Evolutionary conservation across 2,113 vertebrate species (phyloP).

Genomic region (Nothoprocta perdicaria): DNA sequence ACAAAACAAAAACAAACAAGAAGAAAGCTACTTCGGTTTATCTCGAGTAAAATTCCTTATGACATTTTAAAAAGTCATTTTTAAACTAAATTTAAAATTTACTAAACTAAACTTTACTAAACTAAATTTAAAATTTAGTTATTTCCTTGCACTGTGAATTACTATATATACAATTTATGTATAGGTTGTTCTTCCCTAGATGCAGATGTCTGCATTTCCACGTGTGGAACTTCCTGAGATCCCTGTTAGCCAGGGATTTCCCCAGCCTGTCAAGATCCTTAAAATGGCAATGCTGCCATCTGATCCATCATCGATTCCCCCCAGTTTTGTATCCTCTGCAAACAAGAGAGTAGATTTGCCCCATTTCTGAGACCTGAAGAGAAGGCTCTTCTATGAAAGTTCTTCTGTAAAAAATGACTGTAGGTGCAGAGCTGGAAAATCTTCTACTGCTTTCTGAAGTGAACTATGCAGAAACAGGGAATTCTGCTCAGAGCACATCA

Average conservation of each 20-base stretch:
- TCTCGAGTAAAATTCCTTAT: neutral
- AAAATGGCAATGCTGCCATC: neutral
- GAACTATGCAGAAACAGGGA: neutral
- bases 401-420: no score
- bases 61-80: no score
- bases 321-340: neutral
- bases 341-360: accelerated
- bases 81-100: no score
- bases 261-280: neutral
- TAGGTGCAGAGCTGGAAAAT: neutral
- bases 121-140: no score
- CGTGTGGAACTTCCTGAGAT: neutral
- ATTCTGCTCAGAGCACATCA: neutral
- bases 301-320: accelerated
- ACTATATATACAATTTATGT: neutral
- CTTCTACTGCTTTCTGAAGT: neutral
- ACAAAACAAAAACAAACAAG: no score
- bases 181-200: neutral
- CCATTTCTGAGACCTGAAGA: neutral
- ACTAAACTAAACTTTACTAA: no score
- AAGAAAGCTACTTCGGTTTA: neutral
- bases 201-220: neutral
- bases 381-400: neutral
- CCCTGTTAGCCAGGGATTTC: neutral
- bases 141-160: neutral